Evolutionary conservation across 1,140 invertebrate species (phyloP), one percentile per base, ranked within the genome.

Genomic region (Marisa cornuarietis): DNA sequence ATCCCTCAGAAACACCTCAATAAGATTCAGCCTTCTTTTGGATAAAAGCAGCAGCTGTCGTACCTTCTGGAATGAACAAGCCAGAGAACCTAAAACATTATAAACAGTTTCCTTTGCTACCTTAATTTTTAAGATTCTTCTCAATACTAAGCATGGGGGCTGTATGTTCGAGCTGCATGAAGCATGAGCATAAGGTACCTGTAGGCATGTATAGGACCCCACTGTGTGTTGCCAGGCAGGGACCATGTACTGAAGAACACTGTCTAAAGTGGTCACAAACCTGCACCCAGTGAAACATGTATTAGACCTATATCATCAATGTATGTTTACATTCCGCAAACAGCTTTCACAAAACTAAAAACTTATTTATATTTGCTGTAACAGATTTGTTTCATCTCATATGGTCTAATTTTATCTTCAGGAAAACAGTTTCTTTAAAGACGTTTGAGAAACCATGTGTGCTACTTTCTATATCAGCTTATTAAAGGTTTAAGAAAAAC

Each of bases 161-260:
- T 54, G 51, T 54, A 8, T 73, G 51, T 52, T 42, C 49, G 42
- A 52, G 71, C 8, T 31, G 31, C 7, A 7, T 82, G n/a, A n/a
- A n/a, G n/a, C n/a, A n/a, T n/a, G n/a, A n/a, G n/a, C n/a, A 10
- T 8, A 76, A 52, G 20, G 14, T 68, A 80, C 69, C 71, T 80
- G 73, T 52, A 80, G 66, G 71, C 73, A 80, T 18, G 76, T 80
- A 66, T 80, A 80, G 24, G 79, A 80, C 13, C 86, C 87, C 61
- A 88, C 81, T 69, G 88, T 88, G 81, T 84, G 85, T 74, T 90
- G 87, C 90, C 90, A 91, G 65, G 87, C 82, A 62, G 90, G 90
- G 16, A 90, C 85, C 63, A 91, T 75, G 78, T 85, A 89, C 66
- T 86, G 84, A 71, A 91, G 79, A 13, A 90, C 87, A 85, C 86